phyloP scores from a whole-genome alignment of 1,140 invertebrate species.

The Drosophila sp. region DNA sequence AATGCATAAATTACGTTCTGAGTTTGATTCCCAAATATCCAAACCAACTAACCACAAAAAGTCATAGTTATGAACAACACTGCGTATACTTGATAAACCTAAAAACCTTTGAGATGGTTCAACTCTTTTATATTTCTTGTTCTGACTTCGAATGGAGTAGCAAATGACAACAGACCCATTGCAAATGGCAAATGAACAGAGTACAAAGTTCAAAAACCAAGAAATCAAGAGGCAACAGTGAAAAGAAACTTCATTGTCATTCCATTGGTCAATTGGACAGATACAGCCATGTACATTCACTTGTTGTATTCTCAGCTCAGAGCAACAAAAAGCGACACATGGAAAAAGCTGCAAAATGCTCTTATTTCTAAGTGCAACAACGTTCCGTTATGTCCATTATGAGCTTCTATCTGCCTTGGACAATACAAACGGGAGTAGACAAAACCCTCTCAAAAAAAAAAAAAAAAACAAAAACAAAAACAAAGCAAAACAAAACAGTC shows the following conservation, averaged over 20 bases:
- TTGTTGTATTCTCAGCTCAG: background rate
- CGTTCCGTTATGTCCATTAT: slow-evolving; percentile 61
- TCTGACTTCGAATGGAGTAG: background rate
- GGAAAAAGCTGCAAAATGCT: slow-evolving; percentile 38
- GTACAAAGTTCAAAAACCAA: slow-evolving; percentile 28
- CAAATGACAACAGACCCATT: background rate
- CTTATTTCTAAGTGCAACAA: slow-evolving; percentile 43
- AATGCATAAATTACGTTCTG: slow-evolving; percentile 39
- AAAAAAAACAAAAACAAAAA: slow-evolving; percentile 18
- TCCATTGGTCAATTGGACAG: slow-evolving; percentile 36
- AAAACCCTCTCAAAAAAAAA: slow-evolving; percentile 18
- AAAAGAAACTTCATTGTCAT: slow-evolving; percentile 12
- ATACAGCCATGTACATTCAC: background rate
- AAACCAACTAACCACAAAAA: too few species aligned
- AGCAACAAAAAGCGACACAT: slow-evolving; percentile 36
- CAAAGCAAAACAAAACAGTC: slow-evolving; percentile 19
- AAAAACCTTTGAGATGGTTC: background rate
- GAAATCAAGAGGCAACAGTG: slow-evolving; percentile 20
- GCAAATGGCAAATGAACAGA: slow-evolving; percentile 2
- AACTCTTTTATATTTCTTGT: background rate
- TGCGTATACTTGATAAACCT: background rate
- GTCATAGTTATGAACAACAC: too few species aligned
- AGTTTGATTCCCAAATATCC: too few species aligned
- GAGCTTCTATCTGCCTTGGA: slow-evolving; percentile 41
- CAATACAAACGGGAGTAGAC: slow-evolving; percentile 63